A percentile compares a stretch with the other conserved stretches of the same genome.
These are phyloP conservation scores for Mythimna lalbum DNA, from an alignment of 2,888 invertebrate species.

Conservation along the genomic window DNA sequence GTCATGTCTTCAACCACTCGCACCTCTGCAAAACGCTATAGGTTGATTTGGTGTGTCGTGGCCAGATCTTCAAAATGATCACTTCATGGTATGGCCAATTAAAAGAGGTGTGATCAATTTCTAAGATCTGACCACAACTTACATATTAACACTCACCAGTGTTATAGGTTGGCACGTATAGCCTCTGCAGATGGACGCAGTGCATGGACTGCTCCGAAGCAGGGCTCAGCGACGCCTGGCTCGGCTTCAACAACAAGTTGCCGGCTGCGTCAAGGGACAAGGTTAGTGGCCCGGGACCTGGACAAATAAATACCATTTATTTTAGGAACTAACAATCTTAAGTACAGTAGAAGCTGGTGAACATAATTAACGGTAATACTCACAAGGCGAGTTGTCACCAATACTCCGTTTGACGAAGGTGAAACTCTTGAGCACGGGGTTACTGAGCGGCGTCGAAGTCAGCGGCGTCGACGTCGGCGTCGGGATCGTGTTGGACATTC, in stretches of 20 bases:
- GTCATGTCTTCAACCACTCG: too few species aligned
- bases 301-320: background rate
- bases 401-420: slow-evolving; percentile 85
- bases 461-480: slow-evolving; percentile 67
- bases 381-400: slow-evolving; percentile 82
- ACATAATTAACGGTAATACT: slow-evolving; percentile 43
- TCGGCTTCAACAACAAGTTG: slow-evolving; percentile 86
- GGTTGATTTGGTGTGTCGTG: too few species aligned
- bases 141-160: slow-evolving; percentile 69
- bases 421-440: slow-evolving; percentile 83
- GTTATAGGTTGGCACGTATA: slow-evolving; percentile 83
- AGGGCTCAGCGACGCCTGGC: slow-evolving; percentile 75
- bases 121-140: too few species aligned
- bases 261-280: slow-evolving; percentile 86
- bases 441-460: slow-evolving; percentile 73
- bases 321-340: background rate
- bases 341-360: too few species aligned
- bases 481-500: slow-evolving; percentile 74
- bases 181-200: slow-evolving; percentile 85
- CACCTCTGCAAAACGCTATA: too few species aligned
- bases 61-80: too few species aligned
- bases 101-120: too few species aligned
- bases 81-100: too few species aligned
- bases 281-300: slow-evolving; percentile 76
- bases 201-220: slow-evolving; percentile 77